Base-by-base conservation (phyloP, 2,797 vertebrate genomes). In the Enteromius argenteus region DNA sequence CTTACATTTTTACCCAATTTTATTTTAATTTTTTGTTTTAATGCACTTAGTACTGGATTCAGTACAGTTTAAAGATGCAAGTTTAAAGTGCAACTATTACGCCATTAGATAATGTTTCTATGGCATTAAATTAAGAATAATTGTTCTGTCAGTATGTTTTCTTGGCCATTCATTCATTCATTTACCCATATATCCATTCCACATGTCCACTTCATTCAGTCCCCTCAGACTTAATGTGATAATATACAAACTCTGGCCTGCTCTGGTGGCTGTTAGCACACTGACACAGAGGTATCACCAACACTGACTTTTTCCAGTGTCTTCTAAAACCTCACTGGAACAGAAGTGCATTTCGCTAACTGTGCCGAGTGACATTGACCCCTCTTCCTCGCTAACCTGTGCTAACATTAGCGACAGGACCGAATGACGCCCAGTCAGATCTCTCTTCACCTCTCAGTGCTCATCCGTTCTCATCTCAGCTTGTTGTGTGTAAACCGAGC, bases 401-500 rank as follows among this genome's bases (percentile, higher is more conserved):
- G 51, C 84, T 79, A 27, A 27, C 27, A 27, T 27, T 27, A 27
- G 27, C 27, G 27, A 27, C 27, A 27, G 60, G 49, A 37, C 46
- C 56, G 49, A 81, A 42, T 81, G 58, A 72, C 27, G 84, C 23
- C 53, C 32, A 42, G 42, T 87, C 64, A 76, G 84, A 84, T 46
- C 60, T 77, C 79, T 77, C 79, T 72, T 72, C 35, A 69, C 64
- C 67, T 51, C 56, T 49, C 42, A 62, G 27, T 62, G 39, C 80
- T 81, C 73, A 66, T 77, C 67, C 23, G n/a, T 67, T 67, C 11
- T 84, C 80, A 81, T 84, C 42, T 64, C 60, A 53, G 78, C 86
- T 77, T 83, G 74, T 85, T 75, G 60, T 81, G 87, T 86, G 75
- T 72, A 77, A 86, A 72, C 44, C 66, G 53, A 84, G 71, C 77